Conservation (phyloP, 2,797 vertebrate genomes). For the Tenualosa ilisha region DNA sequence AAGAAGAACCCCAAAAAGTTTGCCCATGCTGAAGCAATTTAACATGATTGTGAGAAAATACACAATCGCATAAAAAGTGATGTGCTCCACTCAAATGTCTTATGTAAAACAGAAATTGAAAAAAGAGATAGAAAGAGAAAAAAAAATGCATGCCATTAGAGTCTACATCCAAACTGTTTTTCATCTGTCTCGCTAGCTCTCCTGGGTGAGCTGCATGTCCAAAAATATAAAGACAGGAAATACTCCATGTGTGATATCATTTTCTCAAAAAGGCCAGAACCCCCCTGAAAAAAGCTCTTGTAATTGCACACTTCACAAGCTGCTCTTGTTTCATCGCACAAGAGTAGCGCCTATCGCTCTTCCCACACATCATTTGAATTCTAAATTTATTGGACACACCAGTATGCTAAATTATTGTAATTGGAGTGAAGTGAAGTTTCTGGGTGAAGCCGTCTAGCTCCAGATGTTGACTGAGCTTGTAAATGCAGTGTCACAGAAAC, state of each 20-base stretch:
- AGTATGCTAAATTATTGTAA: constrained; percentile 50
- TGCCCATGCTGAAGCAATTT: constrained; percentile 24
- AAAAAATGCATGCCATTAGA: constrained; percentile 35
- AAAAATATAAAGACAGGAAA: constrained; percentile 58
- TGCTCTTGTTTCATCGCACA: constrained; percentile 39
- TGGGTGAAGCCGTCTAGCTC: neutral
- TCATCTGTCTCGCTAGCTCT: constrained; percentile 47
- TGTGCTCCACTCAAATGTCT: constrained; percentile 27
- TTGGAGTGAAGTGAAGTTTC: constrained; percentile 27
- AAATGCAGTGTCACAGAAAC: neutral
- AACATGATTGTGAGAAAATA: constrained; percentile 22
- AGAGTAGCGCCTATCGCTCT: constrained; percentile 50
- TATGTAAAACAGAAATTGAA: constrained; percentile 30
- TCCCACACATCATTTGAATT: constrained; percentile 56
- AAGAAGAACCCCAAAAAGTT: neutral
- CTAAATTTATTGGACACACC: constrained; percentile 47
- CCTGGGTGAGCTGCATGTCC: constrained; percentile 49
- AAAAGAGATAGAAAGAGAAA: constrained; percentile 22
- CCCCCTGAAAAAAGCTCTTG: constrained; percentile 41
- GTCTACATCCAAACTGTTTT: constrained; percentile 39
- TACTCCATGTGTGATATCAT: constrained; percentile 54
- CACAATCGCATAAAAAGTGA: constrained; percentile 13
- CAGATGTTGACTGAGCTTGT: constrained; percentile 1
- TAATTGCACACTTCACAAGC: constrained; percentile 51
- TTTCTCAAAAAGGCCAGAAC: constrained; percentile 54